These are phyloP conservation scores for Sardina pilchardus DNA, from an alignment of 2,113 vertebrate genomes.

Conservation along the genomic window DNA sequence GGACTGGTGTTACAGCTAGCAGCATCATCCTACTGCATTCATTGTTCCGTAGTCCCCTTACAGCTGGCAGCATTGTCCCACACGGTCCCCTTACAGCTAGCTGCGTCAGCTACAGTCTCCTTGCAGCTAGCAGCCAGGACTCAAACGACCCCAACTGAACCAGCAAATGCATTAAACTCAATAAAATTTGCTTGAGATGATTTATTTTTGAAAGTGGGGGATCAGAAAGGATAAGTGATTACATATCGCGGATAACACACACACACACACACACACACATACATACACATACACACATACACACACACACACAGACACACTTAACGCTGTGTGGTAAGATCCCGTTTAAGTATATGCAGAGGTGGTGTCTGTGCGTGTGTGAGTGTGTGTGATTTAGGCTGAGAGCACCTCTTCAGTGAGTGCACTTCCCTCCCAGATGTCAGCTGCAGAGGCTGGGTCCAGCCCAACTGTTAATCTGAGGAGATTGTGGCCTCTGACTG, in stretches of 20 bases:
- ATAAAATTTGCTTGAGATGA: not conserved
- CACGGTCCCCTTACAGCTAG: not conserved
- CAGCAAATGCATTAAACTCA: not conserved
- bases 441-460: slow-evolving; percentile 45
- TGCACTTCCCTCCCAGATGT: slow-evolving; percentile 47
- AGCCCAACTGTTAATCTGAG: slow-evolving; percentile 59
- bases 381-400: slow-evolving; percentile 54
- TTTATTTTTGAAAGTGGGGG: not conserved
- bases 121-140: not conserved
- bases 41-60: too few species aligned
- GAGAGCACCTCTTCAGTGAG: slow-evolving; percentile 45
- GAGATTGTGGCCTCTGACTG: slow-evolving; percentile 63
- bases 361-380: not conserved
- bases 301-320: slow-evolving; percentile 2
- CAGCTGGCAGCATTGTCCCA: not conserved
- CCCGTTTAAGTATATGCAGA: not conserved
- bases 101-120: not conserved
- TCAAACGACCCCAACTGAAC: not conserved
- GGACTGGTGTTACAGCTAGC: too few species aligned
- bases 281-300: not conserved
- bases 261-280: not conserved
- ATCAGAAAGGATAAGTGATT: not conserved
- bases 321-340: slow-evolving; percentile 1
- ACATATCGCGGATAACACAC: slow-evolving; percentile 1
- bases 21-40: too few species aligned